Conservation (phyloP, 2,113 vertebrate species). For the Triplophysa tibetana region DNA sequence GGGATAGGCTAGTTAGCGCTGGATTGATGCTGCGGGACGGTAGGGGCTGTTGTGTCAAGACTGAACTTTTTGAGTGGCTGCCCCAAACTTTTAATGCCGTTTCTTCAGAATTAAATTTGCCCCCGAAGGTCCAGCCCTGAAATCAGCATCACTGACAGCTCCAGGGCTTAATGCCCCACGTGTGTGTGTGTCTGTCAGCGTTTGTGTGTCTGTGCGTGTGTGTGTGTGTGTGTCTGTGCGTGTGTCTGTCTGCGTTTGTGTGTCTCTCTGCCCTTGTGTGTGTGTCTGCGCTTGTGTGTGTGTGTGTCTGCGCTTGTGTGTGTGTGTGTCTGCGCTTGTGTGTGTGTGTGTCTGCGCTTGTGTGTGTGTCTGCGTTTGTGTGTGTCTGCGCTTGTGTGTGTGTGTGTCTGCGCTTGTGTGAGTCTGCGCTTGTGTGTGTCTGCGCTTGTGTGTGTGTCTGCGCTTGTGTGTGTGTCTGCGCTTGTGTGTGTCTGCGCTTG, state of each 20-base stretch:
- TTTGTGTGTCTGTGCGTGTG: not conserved
- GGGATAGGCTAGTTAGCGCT: slow-evolving; percentile 13
- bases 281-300: not conserved
- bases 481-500: not conserved
- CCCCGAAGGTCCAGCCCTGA: slow-evolving; percentile 20
- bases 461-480: slow-evolving; percentile 14
- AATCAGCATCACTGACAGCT: slow-evolving; percentile 11
- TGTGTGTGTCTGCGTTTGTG: not conserved
- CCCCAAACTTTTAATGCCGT: slow-evolving; percentile 57
- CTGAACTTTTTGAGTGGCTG: slow-evolving; percentile 45
- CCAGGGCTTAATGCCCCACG: slow-evolving; percentile 8
- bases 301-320: too few relatives aligned
- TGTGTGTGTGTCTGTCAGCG: not conserved
- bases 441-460: not conserved
- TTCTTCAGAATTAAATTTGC: slow-evolving; percentile 49
- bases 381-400: too few relatives aligned
- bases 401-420: not conserved
- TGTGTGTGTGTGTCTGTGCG: too few relatives aligned
- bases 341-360: too few relatives aligned
- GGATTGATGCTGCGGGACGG: slow-evolving; percentile 41
- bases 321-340: not conserved
- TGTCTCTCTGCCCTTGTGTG: too few relatives aligned
- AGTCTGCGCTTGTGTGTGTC: not conserved
- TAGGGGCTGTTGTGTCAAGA: slow-evolving; percentile 24
- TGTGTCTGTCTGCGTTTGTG: too few relatives aligned